Conservation (phyloP, 2,797 vertebrate species). For the Loriculus beryllinus region DNA sequence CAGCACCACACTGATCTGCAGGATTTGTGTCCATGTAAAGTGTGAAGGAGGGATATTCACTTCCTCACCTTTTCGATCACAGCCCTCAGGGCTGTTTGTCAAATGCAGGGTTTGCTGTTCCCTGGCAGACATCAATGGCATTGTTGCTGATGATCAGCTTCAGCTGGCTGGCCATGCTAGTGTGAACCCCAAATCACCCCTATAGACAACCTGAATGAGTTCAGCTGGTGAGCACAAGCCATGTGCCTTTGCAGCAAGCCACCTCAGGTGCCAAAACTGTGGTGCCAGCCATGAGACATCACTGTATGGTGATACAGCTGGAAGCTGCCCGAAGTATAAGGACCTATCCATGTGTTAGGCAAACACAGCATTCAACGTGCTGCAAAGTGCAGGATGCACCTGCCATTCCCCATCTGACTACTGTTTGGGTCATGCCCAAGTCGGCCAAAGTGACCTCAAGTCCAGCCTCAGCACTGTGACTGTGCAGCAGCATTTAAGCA, state of each 20-base stretch:
- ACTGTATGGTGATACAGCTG: background rate
- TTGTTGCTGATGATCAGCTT: background rate
- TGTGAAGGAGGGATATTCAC: background rate
- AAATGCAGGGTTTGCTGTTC: background rate
- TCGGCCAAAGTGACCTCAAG: background rate
- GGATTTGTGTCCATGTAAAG: background rate
- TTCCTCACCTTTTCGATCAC: background rate
- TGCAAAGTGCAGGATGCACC: background rate
- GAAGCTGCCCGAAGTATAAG: fast-evolving
- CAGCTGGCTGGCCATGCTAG: background rate
- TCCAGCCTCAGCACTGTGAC: background rate
- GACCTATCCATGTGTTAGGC: fast-evolving
- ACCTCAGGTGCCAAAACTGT: background rate
- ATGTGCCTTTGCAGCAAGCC: background rate
- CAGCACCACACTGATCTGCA: background rate
- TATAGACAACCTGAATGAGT: background rate
- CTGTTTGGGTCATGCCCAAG: background rate
- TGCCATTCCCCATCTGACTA: background rate
- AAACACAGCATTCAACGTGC: fast-evolving
- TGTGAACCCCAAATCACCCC: background rate
- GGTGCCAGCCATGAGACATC: background rate
- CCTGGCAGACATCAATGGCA: background rate
- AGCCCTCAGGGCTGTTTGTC: background rate
- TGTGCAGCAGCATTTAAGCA: background rate
- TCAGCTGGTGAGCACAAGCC: background rate